A percentile compares a stretch with the other conserved stretches of the same genome.
These are phyloP conservation scores for Cyprinodon brontotheroides DNA, from an alignment of 2,113 vertebrate species.

Conservation along the genomic window DNA sequence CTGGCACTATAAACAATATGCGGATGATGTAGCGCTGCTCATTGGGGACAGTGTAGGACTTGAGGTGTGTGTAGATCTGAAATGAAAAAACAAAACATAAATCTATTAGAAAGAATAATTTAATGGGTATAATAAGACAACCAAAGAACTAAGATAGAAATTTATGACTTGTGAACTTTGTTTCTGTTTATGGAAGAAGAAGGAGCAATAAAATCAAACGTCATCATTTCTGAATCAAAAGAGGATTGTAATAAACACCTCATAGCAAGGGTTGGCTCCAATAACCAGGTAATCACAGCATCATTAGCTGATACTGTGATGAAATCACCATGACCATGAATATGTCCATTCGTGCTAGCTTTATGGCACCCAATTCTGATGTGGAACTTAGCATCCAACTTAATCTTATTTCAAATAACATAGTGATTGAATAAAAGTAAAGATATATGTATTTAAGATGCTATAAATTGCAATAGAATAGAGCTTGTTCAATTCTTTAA, in stretches of 20 bases:
- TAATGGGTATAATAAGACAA: background rate
- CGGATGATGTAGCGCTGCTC: conserved; percentile 97
- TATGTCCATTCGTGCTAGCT: background rate
- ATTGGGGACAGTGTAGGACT: conserved; percentile 88
- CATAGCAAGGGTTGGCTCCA: background rate
- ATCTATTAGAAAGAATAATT: background rate
- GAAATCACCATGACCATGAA: background rate
- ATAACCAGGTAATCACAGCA: background rate
- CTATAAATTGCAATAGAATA: too few species aligned
- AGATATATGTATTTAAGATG: background rate
- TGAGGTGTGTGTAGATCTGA: conserved; percentile 93
- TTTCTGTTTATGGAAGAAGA: background rate
- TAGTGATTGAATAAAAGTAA: background rate
- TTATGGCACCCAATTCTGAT: background rate
- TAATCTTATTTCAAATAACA: background rate
- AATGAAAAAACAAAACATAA: conserved; percentile 25
- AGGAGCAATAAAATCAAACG: background rate
- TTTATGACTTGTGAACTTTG: background rate
- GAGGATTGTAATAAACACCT: background rate
- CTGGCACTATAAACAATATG: conserved; percentile 93
- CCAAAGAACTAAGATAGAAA: background rate
- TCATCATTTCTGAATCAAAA: background rate
- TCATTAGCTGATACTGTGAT: background rate
- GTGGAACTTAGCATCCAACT: background rate
- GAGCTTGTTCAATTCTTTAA: background rate